These are phyloP conservation scores for Tineola bisselliella DNA, from an alignment of 2,888 invertebrate genomes.

Conservation along the genomic window DNA sequence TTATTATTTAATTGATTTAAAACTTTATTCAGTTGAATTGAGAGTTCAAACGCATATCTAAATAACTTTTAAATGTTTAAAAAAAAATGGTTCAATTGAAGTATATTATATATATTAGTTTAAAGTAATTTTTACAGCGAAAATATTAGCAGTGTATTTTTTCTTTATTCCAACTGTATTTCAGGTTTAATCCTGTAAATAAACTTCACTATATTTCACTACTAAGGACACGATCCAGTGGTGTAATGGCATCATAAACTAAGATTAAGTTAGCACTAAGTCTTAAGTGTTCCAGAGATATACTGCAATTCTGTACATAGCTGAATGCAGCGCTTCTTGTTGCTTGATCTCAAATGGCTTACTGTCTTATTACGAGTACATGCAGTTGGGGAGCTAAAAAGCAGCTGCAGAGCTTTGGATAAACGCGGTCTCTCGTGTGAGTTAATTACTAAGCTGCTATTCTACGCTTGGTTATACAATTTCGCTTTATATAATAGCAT, in stretches of 20 bases:
- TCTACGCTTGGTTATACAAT: background rate
- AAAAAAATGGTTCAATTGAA: background rate
- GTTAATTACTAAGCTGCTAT: background rate
- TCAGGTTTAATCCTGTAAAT: background rate
- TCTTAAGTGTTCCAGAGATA: slow-evolving; percentile 5
- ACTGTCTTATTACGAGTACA: background rate
- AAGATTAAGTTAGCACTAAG: slow-evolving; percentile 7
- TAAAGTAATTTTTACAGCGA: background rate
- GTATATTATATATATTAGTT: background rate
- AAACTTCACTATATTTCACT: background rate
- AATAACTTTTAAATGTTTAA: background rate
- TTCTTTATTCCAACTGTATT: background rate
- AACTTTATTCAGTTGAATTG: too few relatives aligned
- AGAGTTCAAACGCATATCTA: too few relatives aligned
- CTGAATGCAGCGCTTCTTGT: slow-evolving; percentile 8
- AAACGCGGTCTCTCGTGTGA: background rate
- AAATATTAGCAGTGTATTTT: background rate
- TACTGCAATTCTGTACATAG: slow-evolving; percentile 6
- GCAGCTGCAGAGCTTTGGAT: slow-evolving; percentile 3
- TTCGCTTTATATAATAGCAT: too few relatives aligned
- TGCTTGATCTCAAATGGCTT: slow-evolving; percentile 5
- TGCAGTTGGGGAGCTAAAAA: background rate
- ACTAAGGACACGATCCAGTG: slow-evolving; percentile 6
- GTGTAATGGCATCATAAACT: slow-evolving; percentile 7
- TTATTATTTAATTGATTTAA: too few relatives aligned